Conservation (phyloP, 1,140 invertebrate species). For the Ceratosolen solmsi region DNA sequence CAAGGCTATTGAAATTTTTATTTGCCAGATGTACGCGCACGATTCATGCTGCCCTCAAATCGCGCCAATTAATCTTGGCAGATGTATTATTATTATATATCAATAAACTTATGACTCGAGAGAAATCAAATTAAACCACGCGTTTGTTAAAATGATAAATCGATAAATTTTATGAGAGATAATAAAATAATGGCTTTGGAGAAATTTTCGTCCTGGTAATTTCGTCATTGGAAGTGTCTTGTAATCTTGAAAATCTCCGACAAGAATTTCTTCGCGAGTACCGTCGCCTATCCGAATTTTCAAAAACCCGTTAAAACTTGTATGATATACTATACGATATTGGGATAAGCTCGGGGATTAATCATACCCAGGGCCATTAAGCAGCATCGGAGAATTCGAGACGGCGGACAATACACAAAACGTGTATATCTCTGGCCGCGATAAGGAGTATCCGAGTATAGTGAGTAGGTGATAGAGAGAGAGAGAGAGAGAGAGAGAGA, state of each 20-base stretch:
- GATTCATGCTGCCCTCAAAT: neutral
- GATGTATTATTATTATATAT: neutral
- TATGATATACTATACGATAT: too few species aligned
- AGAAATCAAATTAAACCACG: neutral
- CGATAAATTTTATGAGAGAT: neutral
- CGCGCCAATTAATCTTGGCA: neutral
- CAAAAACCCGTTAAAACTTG: neutral
- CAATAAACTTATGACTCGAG: neutral
- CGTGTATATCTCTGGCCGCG: too few species aligned
- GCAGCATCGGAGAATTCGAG: too few species aligned
- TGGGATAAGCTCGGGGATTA: too few species aligned
- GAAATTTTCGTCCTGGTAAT: neutral
- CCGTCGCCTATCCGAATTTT: neutral
- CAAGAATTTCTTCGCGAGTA: neutral
- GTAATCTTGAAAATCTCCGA: neutral
- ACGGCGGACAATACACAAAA: too few species aligned
- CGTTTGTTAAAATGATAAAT: neutral
- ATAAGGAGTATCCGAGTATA: too few species aligned
- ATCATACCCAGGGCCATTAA: too few species aligned
- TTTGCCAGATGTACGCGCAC: neutral
- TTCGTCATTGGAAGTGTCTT: neutral
- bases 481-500: too few species aligned
- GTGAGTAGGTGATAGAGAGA: too few species aligned
- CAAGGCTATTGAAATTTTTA: neutral
- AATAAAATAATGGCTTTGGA: neutral